Evolutionary conservation across 2,888 invertebrate genomes (phyloP), one percentile per base, ranked within the genome.

Genomic region (Steinernema hermaphroditum): DNA sequence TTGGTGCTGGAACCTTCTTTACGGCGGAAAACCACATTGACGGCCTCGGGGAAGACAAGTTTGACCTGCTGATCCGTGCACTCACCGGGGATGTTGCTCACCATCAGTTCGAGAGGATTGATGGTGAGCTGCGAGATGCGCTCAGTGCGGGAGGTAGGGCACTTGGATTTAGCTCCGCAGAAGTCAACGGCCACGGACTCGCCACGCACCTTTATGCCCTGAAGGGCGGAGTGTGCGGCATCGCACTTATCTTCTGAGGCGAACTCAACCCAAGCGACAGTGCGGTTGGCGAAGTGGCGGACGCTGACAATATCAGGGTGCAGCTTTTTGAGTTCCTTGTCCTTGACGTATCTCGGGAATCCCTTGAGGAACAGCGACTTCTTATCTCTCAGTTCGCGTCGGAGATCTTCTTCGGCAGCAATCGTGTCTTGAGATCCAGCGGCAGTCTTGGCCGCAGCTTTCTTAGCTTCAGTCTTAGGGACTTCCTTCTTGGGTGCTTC

Each of bases 281-380:
- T 72, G n/a, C 74, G 62, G 69, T 75, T 69, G 19, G 68, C 70
- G 49, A 77, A 77, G 19, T 77, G 74, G 19, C 82, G 78, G 49
- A 82, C 78, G 9, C 76, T 74, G 19, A 78, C 79, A n/a, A 82
- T 72, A 16, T 75, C 74, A 2, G 72, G 43, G 22, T 70, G 72
- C 6, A 78, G 70, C 1, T 37, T 54, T 44, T 73, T 69, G n/a
- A 78, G 54, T 34, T 73, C 74, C 16, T 32, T 54, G 24, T 69
- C 70, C 74, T 75, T 76, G 0, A 71, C 74, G 32, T 76, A 74
- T 68, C 78, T 76, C 24, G 79, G 77, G 70, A 82, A 79, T 2
- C 78, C 77, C 37, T 81, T 82, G 57, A 83, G 50, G 74, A 82
- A 83, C 24, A 83, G 76, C 4, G 82, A 78, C 46, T 78, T 76